Conservation (phyloP, 1,140 invertebrate species). For the Heliconius himera region DNA sequence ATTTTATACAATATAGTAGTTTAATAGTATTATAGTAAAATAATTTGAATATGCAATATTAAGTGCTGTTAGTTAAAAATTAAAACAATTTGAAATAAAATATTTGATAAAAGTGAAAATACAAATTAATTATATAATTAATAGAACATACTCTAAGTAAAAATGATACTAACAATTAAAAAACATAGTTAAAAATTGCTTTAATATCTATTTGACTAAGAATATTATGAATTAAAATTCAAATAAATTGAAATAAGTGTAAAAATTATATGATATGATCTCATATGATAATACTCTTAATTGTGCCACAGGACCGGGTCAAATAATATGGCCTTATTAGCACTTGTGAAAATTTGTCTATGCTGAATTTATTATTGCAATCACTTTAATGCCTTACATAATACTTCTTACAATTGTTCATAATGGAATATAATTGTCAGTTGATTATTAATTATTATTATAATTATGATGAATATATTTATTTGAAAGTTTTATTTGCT, state of each 20-base stretch:
- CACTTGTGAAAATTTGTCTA: slow-evolving; percentile 35
- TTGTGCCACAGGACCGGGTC: slow-evolving; percentile 66
- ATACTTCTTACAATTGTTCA: neutral
- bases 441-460: neutral
- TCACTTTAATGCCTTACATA: neutral
- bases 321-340: slow-evolving; percentile 53
- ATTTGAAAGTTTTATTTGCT: neutral
- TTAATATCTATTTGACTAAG: too few species aligned
- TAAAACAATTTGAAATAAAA: too few species aligned
- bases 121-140: too few species aligned
- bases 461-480: neutral
- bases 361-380: neutral
- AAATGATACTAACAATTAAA: too few species aligned
- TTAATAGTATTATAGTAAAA: too few species aligned
- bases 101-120: too few species aligned
- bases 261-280: slow-evolving; percentile 24
- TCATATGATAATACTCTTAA: slow-evolving; percentile 41
- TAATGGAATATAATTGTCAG: neutral
- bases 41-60: too few species aligned
- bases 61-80: too few species aligned
- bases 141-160: too few species aligned
- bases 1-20: too few species aligned
- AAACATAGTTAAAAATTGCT: too few species aligned
- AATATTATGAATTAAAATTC: too few species aligned
- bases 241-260: neutral